Base-by-base conservation (phyloP, 1,140 invertebrate species). In the Plutomurus gul region DNA sequence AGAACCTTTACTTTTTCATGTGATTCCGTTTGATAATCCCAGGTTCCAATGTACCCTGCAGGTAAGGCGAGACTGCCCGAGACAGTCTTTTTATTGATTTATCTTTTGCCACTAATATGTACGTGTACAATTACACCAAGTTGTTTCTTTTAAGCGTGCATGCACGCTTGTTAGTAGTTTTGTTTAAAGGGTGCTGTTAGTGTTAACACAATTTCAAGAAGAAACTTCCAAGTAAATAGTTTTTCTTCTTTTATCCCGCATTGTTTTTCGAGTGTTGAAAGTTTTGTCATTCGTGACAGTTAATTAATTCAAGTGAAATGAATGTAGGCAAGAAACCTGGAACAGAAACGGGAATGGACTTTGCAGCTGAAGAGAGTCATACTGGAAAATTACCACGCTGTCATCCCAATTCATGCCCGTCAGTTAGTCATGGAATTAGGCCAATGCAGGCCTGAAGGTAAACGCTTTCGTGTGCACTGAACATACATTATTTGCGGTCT, bases 301-400 rank as follows among this genome's bases (percentile, higher is more conserved):
- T 65, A 65, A 56, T 81, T 65, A 22, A 71, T 71, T 76, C 18
- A 60, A n/a, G 25, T 60, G 30, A 27, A 30, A 33, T 47, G 43
- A 84, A 84, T 49, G 30, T 71, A 92, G 89, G 94, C 95, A 33
- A 87, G 92, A 72, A 96, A 93, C 85, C 88, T 93, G 80, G 93
- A 97, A 82, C 95, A 97, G 87, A 98, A 99, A 88, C 89, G 95
- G 78, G 93, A 96, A 85, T 99, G 97, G 96, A 94, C 93, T 43
- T 88, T 94, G 78, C 93, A 95, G 85, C 90, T 96, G 84, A 96
- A 96, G 86, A 87, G 94, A 86, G 94, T 97, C 18, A 98, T 98
- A 85, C 87, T 98, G 82, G 96, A 98, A 86, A 97, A 97, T 88
- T 98, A 96, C 87, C 93, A 93, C 81, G 95, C 93, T 4, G 93